phyloP scores from a whole-genome alignment of 2,113 vertebrate species.

The Cyanoramphus novaezelandiae region DNA sequence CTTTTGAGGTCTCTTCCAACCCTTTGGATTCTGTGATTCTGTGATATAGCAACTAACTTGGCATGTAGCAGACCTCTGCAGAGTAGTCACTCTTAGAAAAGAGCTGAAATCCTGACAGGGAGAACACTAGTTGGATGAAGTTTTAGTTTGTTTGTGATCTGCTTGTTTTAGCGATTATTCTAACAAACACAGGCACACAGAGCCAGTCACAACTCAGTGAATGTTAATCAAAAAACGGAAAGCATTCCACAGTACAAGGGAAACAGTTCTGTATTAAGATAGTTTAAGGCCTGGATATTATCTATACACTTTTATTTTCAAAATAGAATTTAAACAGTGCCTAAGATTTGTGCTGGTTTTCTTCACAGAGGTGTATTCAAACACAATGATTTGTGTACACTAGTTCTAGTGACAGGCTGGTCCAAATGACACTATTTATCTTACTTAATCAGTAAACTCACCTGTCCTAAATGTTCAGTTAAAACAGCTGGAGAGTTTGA shows the following conservation, averaged over 20 bases:
- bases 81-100: not conserved
- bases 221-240: not conserved
- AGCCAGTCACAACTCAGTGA: not conserved
- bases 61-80: not conserved
- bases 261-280: not conserved
- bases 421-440: slow-evolving; percentile 22
- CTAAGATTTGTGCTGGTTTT: not conserved
- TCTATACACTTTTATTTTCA: not conserved
- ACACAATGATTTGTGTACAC: not conserved
- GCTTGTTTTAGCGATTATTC: not conserved
- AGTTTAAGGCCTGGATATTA: not conserved
- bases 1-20: too few species aligned
- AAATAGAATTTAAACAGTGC: accelerated
- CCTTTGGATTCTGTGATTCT: too few species aligned
- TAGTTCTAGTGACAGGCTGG: not conserved
- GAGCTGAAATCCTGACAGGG: not conserved
- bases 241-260: not conserved
- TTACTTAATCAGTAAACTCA: slow-evolving; percentile 18
- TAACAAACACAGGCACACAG: not conserved
- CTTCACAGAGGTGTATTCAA: not conserved
- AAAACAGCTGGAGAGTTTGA: not conserved
- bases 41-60: not conserved
- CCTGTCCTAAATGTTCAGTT: not conserved
- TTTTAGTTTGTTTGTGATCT: not conserved
- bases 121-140: not conserved